phyloP scores from a whole-genome alignment of 1,140 invertebrate genomes.

The Pristionchus pacificus region DNA sequence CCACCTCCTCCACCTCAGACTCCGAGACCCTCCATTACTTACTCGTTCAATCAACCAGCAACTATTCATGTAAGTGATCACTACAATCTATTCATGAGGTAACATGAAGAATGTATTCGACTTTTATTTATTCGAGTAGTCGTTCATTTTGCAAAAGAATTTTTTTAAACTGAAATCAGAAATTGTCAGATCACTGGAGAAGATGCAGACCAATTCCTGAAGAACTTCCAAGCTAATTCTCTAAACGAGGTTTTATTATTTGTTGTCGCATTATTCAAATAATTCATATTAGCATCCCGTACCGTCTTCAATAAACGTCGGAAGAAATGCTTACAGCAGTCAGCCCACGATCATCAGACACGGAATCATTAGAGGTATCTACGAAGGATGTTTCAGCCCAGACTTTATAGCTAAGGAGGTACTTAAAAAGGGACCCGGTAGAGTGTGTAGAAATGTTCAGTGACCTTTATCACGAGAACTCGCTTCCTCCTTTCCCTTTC shows the following conservation, averaged over 20 bases:
- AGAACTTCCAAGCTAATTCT: not conserved
- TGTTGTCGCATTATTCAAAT: too few species aligned
- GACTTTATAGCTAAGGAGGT: too few species aligned
- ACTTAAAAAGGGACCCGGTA: too few species aligned
- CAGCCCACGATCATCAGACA: not conserved
- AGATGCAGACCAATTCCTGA: not conserved
- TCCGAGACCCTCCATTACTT: not conserved
- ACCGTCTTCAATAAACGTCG: too few species aligned
- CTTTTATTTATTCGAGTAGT: not conserved
- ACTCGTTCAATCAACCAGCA: not conserved
- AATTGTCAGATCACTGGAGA: not conserved
- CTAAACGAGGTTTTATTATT: too few species aligned
- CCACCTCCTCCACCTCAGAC: not conserved
- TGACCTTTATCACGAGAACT: too few species aligned
- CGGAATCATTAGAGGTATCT: not conserved
- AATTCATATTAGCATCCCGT: too few species aligned
- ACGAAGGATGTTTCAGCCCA: too few species aligned
- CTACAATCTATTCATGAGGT: not conserved
- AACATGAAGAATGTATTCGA: not conserved
- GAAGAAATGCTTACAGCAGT: not conserved
- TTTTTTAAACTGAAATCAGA: too few species aligned
- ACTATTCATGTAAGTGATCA: not conserved
- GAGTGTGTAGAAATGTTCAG: too few species aligned
- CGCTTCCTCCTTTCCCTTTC: too few species aligned
- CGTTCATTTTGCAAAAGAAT: not conserved